phyloP scores from a whole-genome alignment of 2,888 invertebrate genomes.

The Onchidella celtica region DNA sequence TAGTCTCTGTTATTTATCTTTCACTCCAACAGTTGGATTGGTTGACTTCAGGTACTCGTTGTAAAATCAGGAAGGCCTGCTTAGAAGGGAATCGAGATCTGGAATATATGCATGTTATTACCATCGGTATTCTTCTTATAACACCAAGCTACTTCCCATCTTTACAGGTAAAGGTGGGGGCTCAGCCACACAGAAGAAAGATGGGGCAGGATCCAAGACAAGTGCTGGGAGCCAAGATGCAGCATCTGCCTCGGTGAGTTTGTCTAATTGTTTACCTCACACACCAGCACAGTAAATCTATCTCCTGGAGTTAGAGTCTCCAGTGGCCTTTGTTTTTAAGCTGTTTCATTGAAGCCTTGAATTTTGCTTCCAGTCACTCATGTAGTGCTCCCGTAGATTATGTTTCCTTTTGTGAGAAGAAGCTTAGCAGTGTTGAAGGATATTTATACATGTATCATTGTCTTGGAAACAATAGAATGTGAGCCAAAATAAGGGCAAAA shows the following conservation, averaged over 20 bases:
- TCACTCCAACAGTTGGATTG: background rate
- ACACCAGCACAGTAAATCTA: too few species aligned
- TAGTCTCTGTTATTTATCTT: background rate
- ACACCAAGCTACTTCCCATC: constrained; percentile 1
- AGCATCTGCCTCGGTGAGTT: constrained; percentile 17
- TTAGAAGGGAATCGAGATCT: background rate
- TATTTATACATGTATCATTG: too few species aligned
- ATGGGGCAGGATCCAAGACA: background rate
- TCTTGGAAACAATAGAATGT: too few species aligned
- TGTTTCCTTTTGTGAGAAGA: too few species aligned
- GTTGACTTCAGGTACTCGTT: background rate
- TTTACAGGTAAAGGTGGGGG: constrained; percentile 31
- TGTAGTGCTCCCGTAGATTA: too few species aligned
- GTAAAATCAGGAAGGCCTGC: background rate
- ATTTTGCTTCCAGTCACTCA: too few species aligned
- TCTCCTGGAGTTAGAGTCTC: too few species aligned
- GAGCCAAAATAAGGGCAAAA: too few species aligned
- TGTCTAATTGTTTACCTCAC: too few species aligned
- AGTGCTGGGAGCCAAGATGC: constrained; percentile 19
- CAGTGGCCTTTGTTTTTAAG: too few species aligned
- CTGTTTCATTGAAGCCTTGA: too few species aligned
- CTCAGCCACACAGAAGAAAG: constrained; percentile 32
- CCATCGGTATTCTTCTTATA: background rate
- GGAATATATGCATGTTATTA: background rate
- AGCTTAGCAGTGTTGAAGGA: too few species aligned